A percentile compares a stretch with the other conserved stretches of the same genome.
Evolutionary conservation across 2,113 vertebrate genomes (phyloP).

Genomic region (Willisornis vidua): DNA sequence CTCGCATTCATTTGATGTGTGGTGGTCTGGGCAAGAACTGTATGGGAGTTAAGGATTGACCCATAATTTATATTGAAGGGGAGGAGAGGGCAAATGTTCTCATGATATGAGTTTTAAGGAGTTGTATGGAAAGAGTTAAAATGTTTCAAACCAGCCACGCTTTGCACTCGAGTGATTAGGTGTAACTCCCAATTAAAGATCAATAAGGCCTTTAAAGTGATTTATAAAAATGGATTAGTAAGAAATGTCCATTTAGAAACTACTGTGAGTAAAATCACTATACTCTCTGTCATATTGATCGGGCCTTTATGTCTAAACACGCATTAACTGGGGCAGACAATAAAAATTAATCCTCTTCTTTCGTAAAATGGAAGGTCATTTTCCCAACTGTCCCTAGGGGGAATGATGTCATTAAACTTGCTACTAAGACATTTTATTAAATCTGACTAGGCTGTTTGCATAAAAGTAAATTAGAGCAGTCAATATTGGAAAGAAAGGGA

Average conservation of each 20-base stretch:
- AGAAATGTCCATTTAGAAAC: conserved; percentile 76
- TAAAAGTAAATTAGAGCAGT: conserved; percentile 71
- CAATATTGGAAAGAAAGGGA: conserved; percentile 62
- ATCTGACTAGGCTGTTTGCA: conserved; percentile 71
- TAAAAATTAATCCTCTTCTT: conserved; percentile 74
- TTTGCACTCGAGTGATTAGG: conserved; percentile 67
- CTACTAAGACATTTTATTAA: conserved; percentile 72
- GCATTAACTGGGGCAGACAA: conserved; percentile 73
- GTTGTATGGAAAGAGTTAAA: conserved; percentile 45
- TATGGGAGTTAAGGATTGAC: neutral
- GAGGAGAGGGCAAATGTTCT: neutral
- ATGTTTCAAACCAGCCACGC: conserved; percentile 9
- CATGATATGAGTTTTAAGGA: neutral
- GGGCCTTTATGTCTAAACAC: conserved; percentile 66
- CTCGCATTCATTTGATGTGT: neutral
- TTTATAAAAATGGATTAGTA: conserved; percentile 82
- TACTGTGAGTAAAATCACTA: conserved; percentile 75
- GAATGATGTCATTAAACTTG: conserved; percentile 78
- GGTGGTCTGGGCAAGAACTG: neutral
- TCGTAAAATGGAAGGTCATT: conserved; percentile 71
- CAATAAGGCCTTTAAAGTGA: conserved; percentile 81
- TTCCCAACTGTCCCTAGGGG: conserved; percentile 60
- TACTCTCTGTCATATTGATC: conserved; percentile 74
- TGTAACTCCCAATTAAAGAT: conserved; percentile 82
- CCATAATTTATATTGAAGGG: neutral